phyloP scores from a whole-genome alignment of 1,140 invertebrate species.

The Diabrotica virgifera region DNA sequence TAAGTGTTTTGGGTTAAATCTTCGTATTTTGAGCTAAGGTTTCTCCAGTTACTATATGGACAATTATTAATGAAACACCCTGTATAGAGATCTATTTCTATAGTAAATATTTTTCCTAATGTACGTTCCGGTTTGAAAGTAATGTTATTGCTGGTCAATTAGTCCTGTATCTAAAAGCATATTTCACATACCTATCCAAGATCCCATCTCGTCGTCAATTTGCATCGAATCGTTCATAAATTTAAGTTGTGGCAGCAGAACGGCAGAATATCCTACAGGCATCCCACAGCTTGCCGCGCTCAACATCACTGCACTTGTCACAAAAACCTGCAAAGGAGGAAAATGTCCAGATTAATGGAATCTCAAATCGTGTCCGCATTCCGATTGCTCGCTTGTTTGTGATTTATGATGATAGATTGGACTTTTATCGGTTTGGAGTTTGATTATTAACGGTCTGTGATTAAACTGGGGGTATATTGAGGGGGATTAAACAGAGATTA shows the following conservation, averaged over 20 bases:
- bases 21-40: no score
- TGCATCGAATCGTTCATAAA: conserved; percentile 54
- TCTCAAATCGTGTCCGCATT: not conserved
- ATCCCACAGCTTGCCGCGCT: conserved; percentile 65
- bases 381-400: not conserved
- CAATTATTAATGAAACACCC: no score
- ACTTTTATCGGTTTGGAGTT: not conserved
- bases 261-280: conserved; percentile 74
- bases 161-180: not conserved
- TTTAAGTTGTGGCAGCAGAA: conserved; percentile 64
- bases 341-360: conserved; percentile 6
- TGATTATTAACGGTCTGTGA: not conserved
- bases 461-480: not conserved
- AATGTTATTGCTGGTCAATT: no score
- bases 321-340: conserved; percentile 54
- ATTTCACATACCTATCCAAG: conserved; percentile 65
- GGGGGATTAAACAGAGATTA: no score
- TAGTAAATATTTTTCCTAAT: no score
- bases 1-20: no score
- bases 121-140: no score
- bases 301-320: conserved; percentile 64
- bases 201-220: conserved; percentile 60
- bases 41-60: no score
- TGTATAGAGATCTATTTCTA: no score
- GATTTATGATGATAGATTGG: conserved; percentile 2